These are phyloP conservation scores for Elachura formosa DNA, from an alignment of 2,113 vertebrate genomes.

Conservation along the genomic window DNA sequence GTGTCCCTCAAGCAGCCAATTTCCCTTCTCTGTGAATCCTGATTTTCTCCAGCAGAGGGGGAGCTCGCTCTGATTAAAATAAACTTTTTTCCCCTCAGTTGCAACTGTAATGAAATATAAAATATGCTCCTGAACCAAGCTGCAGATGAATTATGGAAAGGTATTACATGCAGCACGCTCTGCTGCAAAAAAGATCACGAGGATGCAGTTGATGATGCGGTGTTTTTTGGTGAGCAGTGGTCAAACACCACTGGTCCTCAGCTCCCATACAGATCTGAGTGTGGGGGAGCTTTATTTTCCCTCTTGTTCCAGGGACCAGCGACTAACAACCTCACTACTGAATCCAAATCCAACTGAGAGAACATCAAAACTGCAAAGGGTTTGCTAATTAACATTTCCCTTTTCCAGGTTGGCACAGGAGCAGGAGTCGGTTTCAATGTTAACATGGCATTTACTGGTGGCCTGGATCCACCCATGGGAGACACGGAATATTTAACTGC, in stretches of 20 bases:
- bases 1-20: background rate
- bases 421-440: slow-evolving; percentile 91
- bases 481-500: slow-evolving; percentile 92
- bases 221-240: background rate
- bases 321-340: background rate
- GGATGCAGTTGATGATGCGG: background rate
- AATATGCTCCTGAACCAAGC: background rate
- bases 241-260: background rate
- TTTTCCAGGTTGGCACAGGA: slow-evolving; percentile 84
- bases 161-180: background rate
- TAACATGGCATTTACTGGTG: slow-evolving; percentile 96
- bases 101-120: background rate
- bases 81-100: background rate
- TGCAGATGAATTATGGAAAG: background rate
- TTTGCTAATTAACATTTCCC: accelerated
- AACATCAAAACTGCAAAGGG: background rate
- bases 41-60: slow-evolving; percentile 53
- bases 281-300: background rate
- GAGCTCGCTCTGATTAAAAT: background rate
- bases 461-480: slow-evolving; percentile 92
- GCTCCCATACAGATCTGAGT: background rate
- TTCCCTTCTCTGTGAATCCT: background rate
- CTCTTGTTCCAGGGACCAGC: background rate
- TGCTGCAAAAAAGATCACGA: background rate
- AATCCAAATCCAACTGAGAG: background rate